phyloP scores from a whole-genome alignment of 2,888 invertebrate genomes.

The Drosophila mercatorum region DNA sequence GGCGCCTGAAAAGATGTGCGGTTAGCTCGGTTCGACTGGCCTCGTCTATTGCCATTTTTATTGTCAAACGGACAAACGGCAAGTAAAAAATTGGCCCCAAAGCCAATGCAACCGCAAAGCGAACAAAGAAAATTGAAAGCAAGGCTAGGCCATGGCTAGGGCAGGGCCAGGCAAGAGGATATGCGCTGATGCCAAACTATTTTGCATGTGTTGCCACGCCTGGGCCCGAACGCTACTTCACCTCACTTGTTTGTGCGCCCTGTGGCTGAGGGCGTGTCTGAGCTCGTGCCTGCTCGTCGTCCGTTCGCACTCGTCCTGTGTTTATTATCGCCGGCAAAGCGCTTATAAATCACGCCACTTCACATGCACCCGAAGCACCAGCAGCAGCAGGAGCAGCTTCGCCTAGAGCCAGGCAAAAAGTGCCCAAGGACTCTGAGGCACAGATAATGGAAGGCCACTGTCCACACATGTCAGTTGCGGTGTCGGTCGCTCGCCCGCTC shows the following conservation, averaged over 20 bases:
- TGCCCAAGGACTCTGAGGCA: constrained; percentile 17
- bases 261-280: constrained; percentile 33
- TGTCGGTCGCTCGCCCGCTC: constrained; percentile 4
- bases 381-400: not conserved
- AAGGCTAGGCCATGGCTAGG: not conserved
- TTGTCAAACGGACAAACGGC: constrained; percentile 62
- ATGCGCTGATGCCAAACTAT: constrained; percentile 56
- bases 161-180: constrained; percentile 14
- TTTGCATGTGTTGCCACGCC: constrained; percentile 62
- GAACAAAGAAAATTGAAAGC: constrained; percentile 75
- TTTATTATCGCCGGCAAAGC: constrained; percentile 73
- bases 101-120: constrained; percentile 57
- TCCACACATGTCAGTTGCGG: constrained; percentile 52
- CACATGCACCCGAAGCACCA: constrained; percentile 49
- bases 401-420: not conserved
- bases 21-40: constrained; percentile 46
- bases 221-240: constrained; percentile 4
- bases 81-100: constrained; percentile 62
- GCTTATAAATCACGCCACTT: constrained; percentile 76
- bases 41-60: constrained; percentile 74
- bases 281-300: not conserved
- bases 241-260: constrained; percentile 25
- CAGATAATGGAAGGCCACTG: constrained; percentile 57
- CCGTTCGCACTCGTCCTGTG: constrained; percentile 35
- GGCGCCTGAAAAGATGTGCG: constrained; percentile 37